Evolutionary conservation across 1,140 invertebrate species (phyloP), one percentile per base, ranked within the genome.

Genomic region (Diploscapter pachys): DNA sequence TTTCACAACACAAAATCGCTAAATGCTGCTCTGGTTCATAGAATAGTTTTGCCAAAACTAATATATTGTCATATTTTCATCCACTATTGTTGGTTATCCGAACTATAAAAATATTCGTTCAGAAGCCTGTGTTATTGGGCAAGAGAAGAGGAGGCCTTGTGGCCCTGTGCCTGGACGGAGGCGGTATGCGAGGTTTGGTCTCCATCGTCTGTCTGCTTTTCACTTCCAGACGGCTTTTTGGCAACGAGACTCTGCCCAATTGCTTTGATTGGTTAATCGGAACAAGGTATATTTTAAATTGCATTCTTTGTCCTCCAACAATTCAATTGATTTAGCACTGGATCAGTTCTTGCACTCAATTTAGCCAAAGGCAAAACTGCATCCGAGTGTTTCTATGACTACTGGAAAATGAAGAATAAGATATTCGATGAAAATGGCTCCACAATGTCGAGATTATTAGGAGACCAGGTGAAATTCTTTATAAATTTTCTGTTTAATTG

Each of bases 391-490:
- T 82, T 82, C 75, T 83, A 82, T 57, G 68, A 78, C n/a, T 82
- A 82, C 61, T 82, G 82, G 82, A 80, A 82, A 59, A 82, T 82
- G 81, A 82, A 82, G 66, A 77, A 72, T 63, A 72, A 80, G 54
- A 82, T 82, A 5, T 82, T 82, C 61, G 69, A 83, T n/a, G 82
- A 84, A 61, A 31, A 31, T 31, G 82, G 79, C 65, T 78, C 75
- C 48, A 82, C 81, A 5, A 75, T 82, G 71, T 71, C 79, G 65
- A 63, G 81, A 59, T 74, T 82, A 5, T 78, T 82, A 65, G 80
- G 82, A 53, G 82, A 82, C 71, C 81, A 82, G 65, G 82, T 83
- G 9, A 59, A 66, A n/a, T 66, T 6, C 9, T 63, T 31, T 31
- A 31, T 31, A 31, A 31, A 31, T 31, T 31, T 31, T 31, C 31